Evolutionary conservation across 1,140 invertebrate species (phyloP).

Genomic region (Plectrocnemia conspersa): DNA sequence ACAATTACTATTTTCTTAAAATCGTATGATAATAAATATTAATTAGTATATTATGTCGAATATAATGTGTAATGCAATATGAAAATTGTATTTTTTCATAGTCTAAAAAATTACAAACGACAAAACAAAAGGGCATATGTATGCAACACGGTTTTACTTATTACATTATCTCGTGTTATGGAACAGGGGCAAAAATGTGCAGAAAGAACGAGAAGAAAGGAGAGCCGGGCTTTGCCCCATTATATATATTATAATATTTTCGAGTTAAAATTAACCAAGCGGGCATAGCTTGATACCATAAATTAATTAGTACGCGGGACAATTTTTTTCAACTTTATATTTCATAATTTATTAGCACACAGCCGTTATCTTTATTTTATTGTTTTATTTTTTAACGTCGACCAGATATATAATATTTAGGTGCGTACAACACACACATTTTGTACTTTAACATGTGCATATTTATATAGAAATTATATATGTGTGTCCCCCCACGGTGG

Average conservation of each 20-base stretch:
- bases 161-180: no score
- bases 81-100: no score
- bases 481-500: no score
- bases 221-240: constrained; percentile 8
- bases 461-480: no score
- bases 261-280: constrained; percentile 35
- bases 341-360: constrained; percentile 34
- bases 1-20: no score
- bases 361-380: constrained; percentile 29
- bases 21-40: no score
- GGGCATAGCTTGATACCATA: constrained; percentile 34
- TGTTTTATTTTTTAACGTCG: constrained; percentile 25
- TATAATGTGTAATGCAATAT: no score
- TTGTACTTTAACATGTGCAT: constrained; percentile 33
- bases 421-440: constrained; percentile 7
- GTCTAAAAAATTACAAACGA: no score
- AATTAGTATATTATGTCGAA: no score
- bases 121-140: no score
- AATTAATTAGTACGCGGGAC: constrained; percentile 34
- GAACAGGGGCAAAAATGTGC: constrained; percentile 9
- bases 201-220: constrained; percentile 10
- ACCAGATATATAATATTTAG: no score
- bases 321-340: constrained; percentile 36
- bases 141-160: no score
- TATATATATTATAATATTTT: constrained; percentile 32